Percentiles rank a stretch among this genome's conserved stretches.
Evolutionary conservation across 2,888 invertebrate genomes (phyloP).

Genomic region (Brenthis hecate): DNA sequence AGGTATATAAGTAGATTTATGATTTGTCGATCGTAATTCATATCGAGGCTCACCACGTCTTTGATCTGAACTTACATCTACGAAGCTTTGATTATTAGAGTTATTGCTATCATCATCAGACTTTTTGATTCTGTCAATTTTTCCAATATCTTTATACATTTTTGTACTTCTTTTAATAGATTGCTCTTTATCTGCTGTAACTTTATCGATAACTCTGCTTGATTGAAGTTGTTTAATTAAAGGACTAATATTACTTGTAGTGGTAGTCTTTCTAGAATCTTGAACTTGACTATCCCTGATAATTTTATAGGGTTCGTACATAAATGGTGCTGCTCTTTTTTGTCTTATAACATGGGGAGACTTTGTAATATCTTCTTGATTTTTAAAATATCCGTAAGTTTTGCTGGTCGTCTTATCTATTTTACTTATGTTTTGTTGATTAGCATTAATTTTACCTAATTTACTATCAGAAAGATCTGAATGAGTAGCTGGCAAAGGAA

Average conservation of each 20-base stretch:
- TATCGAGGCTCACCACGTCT: conserved; percentile 73
- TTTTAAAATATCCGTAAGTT: conserved; percentile 40
- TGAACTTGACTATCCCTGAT: conserved; percentile 66
- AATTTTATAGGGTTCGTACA: conserved; percentile 77
- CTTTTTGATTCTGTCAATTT: conserved; percentile 58
- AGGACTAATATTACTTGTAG: conserved; percentile 68
- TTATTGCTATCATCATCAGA: conserved; percentile 44
- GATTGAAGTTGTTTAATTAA: conserved; percentile 70
- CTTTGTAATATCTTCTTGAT: conserved; percentile 51
- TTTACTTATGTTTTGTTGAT: neutral
- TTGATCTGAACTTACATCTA: conserved; percentile 62
- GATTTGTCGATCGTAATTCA: conserved; percentile 63
- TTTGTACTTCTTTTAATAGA: conserved; percentile 55
- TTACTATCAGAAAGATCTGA: neutral
- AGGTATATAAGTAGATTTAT: conserved; percentile 63
- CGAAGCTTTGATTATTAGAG: conserved; percentile 49
- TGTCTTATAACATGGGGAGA: conserved; percentile 46
- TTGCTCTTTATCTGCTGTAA: conserved; percentile 55
- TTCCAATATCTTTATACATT: conserved; percentile 67
- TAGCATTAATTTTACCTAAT: neutral
- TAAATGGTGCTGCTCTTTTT: conserved; percentile 64
- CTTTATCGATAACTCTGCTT: conserved; percentile 64
- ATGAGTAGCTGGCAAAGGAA: conserved; percentile 20
- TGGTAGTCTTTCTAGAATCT: conserved; percentile 70
- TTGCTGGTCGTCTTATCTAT: neutral